phyloP scores from a whole-genome alignment of 2,797 vertebrate species.

The Sylvilagus floridanus region DNA sequence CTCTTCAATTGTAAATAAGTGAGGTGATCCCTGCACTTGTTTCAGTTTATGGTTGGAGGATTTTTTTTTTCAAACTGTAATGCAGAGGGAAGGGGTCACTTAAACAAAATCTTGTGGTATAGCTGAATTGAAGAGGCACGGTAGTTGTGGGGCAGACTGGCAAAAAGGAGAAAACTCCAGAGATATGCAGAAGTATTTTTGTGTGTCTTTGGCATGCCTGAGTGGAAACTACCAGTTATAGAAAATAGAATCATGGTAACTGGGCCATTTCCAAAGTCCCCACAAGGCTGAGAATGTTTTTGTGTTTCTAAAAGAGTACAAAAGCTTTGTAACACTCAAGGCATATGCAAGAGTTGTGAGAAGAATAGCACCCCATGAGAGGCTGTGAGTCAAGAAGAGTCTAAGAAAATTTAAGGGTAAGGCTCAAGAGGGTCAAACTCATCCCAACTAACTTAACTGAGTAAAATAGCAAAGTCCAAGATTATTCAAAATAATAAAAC shows the following conservation, averaged over 20 bases:
- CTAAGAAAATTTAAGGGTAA: neutral
- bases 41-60: neutral
- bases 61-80: neutral
- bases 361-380: neutral
- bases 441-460: neutral
- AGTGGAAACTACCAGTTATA: conserved; percentile 13
- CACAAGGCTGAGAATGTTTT: neutral
- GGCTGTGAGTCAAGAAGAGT: neutral
- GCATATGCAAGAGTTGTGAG: neutral
- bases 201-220: neutral
- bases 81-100: neutral
- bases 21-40: neutral
- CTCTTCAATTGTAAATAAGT: neutral
- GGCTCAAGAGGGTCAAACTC: neutral
- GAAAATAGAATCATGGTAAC: conserved; percentile 29
- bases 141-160: neutral
- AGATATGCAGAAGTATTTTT: neutral
- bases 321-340: neutral
- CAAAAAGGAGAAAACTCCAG: neutral
- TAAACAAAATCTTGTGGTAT: neutral
- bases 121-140: neutral
- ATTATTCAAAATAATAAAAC: neutral
- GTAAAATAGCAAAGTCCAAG: neutral
- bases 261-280: neutral
- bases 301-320: conserved; percentile 2